Evolutionary conservation across 2,113 vertebrate species (phyloP), one percentile per base, ranked within the genome.

Genomic region (Malurus melanocephalus): DNA sequence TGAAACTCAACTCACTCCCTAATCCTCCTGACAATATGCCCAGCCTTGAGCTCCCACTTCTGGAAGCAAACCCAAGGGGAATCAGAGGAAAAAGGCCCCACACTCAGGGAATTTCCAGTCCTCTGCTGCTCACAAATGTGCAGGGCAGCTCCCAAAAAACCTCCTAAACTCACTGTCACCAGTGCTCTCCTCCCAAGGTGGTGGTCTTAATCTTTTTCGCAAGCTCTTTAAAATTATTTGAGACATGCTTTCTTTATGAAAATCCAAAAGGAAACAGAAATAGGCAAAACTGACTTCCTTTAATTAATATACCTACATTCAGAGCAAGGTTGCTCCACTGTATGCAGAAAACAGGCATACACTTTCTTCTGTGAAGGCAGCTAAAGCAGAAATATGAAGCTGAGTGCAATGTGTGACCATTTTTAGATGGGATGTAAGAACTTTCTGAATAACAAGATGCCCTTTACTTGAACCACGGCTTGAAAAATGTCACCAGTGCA

Each of bases 391-490:
- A 85, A 52, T 42, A 46, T 13, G 33, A 89, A 85, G 45, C 30
- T 57, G 42, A 72, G 35, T 77, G 57, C 79, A 92, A 68, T 48
- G 71, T 15, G 35, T 14, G 26, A 77, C 16, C 42, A 42, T 64
- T 86, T 93, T 75, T 11, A 93, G 53, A 81, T 49, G 67, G 28
- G 53, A 68, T 78, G 13, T 30, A 80, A 79, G 62, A 91, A 78
- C 51, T 85, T 80, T 72, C 52, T 55, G 21, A 92, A 76, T 61
- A 92, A 82, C 16, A 91, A 80, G 81, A 85, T 90, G 81, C 64
- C 88, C 78, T 95, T 88, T 90, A 79, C 57, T 75, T 85, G 81
- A 95, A 93, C 80, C 64, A 49, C 19, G 49, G 51, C 32, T 94
- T 86, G 61, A 88, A 84, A 95, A 93, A 90, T 38, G 38, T 88